Evolutionary conservation across 2,888 invertebrate species (phyloP).

Genomic region (Tricholauxania praeusta): DNA sequence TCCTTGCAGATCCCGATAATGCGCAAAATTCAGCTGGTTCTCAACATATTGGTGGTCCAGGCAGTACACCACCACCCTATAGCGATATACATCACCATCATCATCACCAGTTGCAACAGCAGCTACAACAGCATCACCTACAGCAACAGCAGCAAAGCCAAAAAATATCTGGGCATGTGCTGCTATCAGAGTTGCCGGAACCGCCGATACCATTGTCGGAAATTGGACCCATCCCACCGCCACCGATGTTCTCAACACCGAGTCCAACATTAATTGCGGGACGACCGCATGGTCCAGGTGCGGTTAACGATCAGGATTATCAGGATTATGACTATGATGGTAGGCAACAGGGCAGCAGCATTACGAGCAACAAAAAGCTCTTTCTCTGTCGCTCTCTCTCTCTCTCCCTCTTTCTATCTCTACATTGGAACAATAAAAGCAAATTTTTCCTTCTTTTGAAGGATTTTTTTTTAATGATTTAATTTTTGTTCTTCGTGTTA

Average conservation of each 20-base stretch:
- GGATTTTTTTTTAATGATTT: too few relatives aligned
- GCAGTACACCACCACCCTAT: constrained; percentile 62
- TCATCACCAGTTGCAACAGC: constrained; percentile 53
- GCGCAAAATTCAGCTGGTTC: constrained; percentile 47
- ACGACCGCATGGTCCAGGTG: constrained; percentile 69
- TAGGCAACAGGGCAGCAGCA: constrained; percentile 58
- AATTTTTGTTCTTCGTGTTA: too few relatives aligned
- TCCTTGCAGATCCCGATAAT: constrained; percentile 73
- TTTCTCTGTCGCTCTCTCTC: background rate
- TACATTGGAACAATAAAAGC: background rate
- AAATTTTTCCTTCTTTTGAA: background rate
- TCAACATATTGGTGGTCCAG: constrained; percentile 62
- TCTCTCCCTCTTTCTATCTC: too few relatives aligned
- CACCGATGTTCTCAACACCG: constrained; percentile 95
- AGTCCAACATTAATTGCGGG: constrained; percentile 77
- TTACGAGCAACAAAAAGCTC: background rate
- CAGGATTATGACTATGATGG: constrained; percentile 77
- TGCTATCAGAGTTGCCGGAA: constrained; percentile 89
- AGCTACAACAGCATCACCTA: constrained; percentile 56
- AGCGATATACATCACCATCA: constrained; percentile 56
- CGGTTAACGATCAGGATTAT: constrained; percentile 66
- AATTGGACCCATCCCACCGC: constrained; percentile 93
- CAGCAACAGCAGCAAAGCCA: constrained; percentile 54
- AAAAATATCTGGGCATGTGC: constrained; percentile 70
- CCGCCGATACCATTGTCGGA: constrained; percentile 93